Evolutionary conservation across 1,140 invertebrate species (phyloP).

Genomic region (Carposina sasakii): DNA sequence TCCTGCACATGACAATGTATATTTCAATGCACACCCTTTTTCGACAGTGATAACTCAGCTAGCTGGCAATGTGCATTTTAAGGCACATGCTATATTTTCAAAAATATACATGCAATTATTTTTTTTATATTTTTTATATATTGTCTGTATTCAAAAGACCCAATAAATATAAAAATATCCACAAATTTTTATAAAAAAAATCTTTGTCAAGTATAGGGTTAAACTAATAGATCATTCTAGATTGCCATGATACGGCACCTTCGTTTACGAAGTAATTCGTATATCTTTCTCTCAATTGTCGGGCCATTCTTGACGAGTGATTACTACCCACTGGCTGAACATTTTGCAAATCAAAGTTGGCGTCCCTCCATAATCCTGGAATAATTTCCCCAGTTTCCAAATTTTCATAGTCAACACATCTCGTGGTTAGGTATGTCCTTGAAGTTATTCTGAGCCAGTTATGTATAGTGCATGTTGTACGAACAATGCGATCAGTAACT

Average conservation of each 20-base stretch:
- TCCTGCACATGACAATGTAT: too few relatives aligned
- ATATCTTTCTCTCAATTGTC: not conserved
- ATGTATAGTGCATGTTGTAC: not conserved
- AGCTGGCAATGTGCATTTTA: too few relatives aligned
- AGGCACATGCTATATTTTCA: too few relatives aligned
- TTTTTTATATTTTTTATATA: too few relatives aligned
- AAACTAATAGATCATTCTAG: not conserved
- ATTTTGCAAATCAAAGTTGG: not conserved
- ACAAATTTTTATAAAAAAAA: too few relatives aligned
- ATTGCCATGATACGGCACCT: not conserved
- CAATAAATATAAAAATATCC: too few relatives aligned
- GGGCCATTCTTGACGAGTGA: not conserved
- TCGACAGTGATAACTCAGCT: too few relatives aligned
- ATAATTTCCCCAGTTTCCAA: not conserved
- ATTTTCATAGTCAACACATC: not conserved
- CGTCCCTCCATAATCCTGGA: not conserved
- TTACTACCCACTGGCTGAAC: not conserved
- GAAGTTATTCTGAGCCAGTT: not conserved
- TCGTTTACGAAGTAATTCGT: not conserved
- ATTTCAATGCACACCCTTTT: too few relatives aligned
- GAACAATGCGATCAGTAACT: not conserved
- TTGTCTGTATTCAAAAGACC: too few relatives aligned
- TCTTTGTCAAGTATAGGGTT: too few relatives aligned
- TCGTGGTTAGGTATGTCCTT: not conserved
- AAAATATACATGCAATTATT: too few relatives aligned